phyloP scores from a whole-genome alignment of 2,797 vertebrate species.

The Cryptoprocta ferox region DNA sequence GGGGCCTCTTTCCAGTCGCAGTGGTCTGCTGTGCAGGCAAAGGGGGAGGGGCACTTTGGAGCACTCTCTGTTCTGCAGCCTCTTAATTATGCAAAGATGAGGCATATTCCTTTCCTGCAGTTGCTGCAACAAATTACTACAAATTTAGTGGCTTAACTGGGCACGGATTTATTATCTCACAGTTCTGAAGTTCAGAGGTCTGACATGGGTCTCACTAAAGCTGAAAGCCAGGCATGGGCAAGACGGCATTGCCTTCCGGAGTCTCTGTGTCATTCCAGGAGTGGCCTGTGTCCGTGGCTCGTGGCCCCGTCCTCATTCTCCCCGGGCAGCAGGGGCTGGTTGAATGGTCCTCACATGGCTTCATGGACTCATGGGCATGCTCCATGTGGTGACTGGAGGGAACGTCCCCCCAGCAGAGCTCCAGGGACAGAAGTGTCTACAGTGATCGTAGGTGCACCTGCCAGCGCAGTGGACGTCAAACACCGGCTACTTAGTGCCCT shows the following conservation, averaged over 20 bases:
- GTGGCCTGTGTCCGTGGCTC: not conserved
- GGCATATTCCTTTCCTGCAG: not conserved
- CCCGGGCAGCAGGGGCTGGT: not conserved
- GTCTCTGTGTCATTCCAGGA: not conserved
- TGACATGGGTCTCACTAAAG: too few relatives aligned
- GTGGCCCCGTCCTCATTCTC: not conserved
- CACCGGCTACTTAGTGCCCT: not conserved
- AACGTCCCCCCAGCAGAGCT: not conserved
- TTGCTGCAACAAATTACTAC: not conserved
- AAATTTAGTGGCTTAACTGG: not conserved
- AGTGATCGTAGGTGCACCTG: not conserved
- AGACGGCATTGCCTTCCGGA: too few relatives aligned
- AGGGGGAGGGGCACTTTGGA: not conserved
- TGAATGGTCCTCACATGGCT: not conserved
- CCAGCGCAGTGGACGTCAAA: rapidly evolving
- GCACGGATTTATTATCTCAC: not conserved
- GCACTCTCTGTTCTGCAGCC: rapidly evolving
- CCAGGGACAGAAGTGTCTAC: not conserved
- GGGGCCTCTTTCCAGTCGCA: rapidly evolving
- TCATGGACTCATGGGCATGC: not conserved
- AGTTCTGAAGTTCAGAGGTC: not conserved
- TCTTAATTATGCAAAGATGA: not conserved
- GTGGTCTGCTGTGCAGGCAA: not conserved
- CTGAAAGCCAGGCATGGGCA: too few relatives aligned
- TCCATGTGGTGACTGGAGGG: rapidly evolving